A percentile compares a stretch with the other conserved stretches of the same genome.
Evolutionary conservation across 92 coral and sea anemone species (phyloP).

Genomic region (Phenganax stokvisi): DNA sequence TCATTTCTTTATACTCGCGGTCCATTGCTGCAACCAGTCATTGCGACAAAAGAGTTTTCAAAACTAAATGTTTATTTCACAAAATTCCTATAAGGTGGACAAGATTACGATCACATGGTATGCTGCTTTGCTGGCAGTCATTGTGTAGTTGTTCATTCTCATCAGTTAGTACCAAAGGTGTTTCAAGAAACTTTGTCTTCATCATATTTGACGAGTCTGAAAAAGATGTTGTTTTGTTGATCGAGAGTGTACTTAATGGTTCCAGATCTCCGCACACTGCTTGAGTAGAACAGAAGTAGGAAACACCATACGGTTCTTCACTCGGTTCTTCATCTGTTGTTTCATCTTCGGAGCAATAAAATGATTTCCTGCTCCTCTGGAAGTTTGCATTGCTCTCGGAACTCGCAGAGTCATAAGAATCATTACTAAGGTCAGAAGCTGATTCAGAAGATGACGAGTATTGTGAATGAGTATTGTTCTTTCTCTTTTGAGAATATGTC

Average conservation of each 20-base stretch:
- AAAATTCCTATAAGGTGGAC: slow-evolving; percentile 31
- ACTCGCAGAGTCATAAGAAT: slow-evolving; percentile 18
- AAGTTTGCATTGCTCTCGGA: slow-evolving; percentile 4
- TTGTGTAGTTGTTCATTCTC: neutral
- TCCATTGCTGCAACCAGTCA: too few relatives aligned
- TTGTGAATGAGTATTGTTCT: neutral
- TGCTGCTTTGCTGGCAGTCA: neutral
- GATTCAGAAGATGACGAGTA: slow-evolving; percentile 9
- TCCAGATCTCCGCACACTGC: slow-evolving; percentile 38
- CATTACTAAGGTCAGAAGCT: neutral
- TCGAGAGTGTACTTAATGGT: slow-evolving; percentile 10
- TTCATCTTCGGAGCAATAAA: slow-evolving; percentile 4
- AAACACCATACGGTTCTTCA: neutral
- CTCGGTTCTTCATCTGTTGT: neutral
- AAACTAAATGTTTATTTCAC: neutral
- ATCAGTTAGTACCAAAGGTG: neutral
- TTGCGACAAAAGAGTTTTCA: neutral
- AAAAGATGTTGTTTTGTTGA: neutral
- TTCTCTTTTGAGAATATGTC: neutral
- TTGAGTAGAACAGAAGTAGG: slow-evolving; percentile 26
- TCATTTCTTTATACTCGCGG: too few relatives aligned
- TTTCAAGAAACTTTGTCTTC: neutral
- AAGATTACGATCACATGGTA: neutral
- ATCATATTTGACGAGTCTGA: slow-evolving; percentile 2
- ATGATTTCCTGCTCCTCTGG: neutral